Conservation (phyloP, 1,140 invertebrate genomes). For the Diuraphis noxia region DNA sequence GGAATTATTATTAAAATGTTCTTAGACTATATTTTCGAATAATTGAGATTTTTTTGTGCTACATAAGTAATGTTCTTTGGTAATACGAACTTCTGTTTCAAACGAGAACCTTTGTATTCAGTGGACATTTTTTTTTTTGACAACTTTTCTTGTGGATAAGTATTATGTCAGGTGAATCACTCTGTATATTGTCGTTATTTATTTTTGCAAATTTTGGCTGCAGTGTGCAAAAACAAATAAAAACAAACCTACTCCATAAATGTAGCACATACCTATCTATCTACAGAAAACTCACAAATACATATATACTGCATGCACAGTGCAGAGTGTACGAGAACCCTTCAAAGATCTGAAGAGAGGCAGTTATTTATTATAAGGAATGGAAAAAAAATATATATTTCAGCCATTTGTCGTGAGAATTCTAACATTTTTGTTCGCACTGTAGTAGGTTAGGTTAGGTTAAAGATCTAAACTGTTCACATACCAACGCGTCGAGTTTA, state of each 20-base stretch:
- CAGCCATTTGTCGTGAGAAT: not conserved
- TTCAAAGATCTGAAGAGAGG: not conserved
- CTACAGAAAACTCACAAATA: not conserved
- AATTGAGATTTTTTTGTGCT: no score
- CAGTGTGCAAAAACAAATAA: not conserved
- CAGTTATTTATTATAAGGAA: constrained; percentile 1
- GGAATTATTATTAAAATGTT: no score
- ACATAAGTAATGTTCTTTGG: no score
- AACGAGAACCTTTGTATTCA: no score
- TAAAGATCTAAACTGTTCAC: not conserved
- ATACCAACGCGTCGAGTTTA: not conserved
- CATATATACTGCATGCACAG: not conserved
- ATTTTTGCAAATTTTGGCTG: not conserved
- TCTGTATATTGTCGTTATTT: not conserved
- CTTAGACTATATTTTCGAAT: no score
- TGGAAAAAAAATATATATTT: not conserved
- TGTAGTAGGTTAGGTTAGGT: no score
- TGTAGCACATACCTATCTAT: not conserved
- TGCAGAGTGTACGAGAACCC: not conserved
- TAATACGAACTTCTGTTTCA: no score
- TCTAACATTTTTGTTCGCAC: not conserved
- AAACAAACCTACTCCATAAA: not conserved
- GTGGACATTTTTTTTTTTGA: no score
- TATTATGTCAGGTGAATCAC: no score
- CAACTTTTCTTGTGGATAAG: no score